Evolutionary conservation across 2,797 vertebrate species (phyloP).

Genomic region (Poeciliopsis paucimaculata): DNA sequence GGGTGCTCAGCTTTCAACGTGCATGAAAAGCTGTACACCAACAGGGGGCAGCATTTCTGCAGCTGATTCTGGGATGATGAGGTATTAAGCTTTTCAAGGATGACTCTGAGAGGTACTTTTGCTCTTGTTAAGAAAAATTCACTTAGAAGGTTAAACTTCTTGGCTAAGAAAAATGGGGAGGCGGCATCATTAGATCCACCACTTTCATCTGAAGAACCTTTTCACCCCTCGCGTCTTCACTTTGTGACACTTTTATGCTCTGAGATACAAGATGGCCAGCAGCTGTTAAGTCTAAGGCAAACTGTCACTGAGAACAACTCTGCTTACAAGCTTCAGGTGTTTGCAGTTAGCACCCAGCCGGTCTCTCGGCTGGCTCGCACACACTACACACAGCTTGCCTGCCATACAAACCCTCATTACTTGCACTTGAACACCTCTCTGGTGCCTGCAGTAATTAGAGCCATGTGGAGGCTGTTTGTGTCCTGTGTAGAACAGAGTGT

Average conservation of each 20-base stretch:
- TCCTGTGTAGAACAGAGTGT: slow-evolving; percentile 37
- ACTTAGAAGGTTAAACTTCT: not conserved
- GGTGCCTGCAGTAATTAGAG: slow-evolving; percentile 63
- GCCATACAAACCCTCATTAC: slow-evolving; percentile 29
- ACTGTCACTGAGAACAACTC: slow-evolving; percentile 46
- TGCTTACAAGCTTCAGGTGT: slow-evolving; percentile 75
- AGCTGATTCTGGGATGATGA: slow-evolving; percentile 21
- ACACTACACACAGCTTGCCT: slow-evolving; percentile 12
- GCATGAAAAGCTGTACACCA: slow-evolving; percentile 44
- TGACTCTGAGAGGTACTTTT: slow-evolving; percentile 2
- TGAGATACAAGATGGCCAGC: slow-evolving; percentile 25
- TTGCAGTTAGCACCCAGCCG: slow-evolving; percentile 72
- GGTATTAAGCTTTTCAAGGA: slow-evolving; percentile 6
- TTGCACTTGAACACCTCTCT: slow-evolving; percentile 59
- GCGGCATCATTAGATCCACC: not conserved
- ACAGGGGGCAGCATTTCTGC: slow-evolving; percentile 74
- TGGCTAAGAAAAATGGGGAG: not conserved
- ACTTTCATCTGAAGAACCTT: slow-evolving; percentile 9
- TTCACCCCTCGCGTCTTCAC: not conserved
- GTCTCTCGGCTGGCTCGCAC: slow-evolving; percentile 53
- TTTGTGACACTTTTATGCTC: slow-evolving; percentile 45
- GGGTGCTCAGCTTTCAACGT: slow-evolving; percentile 56
- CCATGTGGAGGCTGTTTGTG: slow-evolving; percentile 63
- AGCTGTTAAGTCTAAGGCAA: slow-evolving; percentile 38
- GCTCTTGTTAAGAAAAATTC: not conserved